Percentiles rank a stretch among this genome's conserved stretches.
Evolutionary conservation across 2,888 invertebrate species (phyloP).

Genomic region (Aethes cnicana): DNA sequence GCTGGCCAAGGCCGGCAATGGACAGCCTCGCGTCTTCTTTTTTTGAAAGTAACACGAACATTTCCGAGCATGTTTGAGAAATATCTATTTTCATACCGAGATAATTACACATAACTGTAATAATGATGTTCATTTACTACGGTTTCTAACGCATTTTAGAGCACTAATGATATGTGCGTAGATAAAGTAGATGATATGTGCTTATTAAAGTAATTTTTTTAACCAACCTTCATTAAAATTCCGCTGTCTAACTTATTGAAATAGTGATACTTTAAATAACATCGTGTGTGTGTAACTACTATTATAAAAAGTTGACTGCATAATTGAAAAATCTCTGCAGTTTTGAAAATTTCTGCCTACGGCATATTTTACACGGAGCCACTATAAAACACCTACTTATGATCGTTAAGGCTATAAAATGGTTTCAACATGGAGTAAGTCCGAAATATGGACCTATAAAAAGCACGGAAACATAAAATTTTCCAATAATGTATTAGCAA

Average conservation of each 20-base stretch:
- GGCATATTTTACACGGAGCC: conserved; percentile 37
- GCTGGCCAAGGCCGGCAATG: no score
- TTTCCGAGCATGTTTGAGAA: no score
- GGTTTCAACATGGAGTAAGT: conserved; percentile 64
- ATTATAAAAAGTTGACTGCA: conserved; percentile 8
- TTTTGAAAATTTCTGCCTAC: conserved; percentile 33
- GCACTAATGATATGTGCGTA: no score
- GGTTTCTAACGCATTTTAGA: no score
- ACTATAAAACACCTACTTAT: conserved; percentile 68
- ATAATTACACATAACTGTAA: no score
- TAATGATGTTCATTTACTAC: no score
- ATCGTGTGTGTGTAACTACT: background rate
- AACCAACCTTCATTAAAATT: background rate
- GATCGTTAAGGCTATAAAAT: conserved; percentile 68
- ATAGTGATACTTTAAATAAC: background rate
- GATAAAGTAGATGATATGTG: no score
- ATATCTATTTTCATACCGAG: no score
- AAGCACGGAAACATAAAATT: conserved; percentile 67
- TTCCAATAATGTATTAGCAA: conserved; percentile 65
- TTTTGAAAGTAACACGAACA: no score
- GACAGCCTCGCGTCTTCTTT: no score
- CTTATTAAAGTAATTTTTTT: no score
- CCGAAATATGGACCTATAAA: conserved; percentile 71
- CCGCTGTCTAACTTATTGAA: background rate
- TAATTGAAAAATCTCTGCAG: conserved; percentile 6